These are phyloP conservation scores for Oligia strigilis DNA, from an alignment of 2,888 invertebrate genomes.

Conservation along the genomic window DNA sequence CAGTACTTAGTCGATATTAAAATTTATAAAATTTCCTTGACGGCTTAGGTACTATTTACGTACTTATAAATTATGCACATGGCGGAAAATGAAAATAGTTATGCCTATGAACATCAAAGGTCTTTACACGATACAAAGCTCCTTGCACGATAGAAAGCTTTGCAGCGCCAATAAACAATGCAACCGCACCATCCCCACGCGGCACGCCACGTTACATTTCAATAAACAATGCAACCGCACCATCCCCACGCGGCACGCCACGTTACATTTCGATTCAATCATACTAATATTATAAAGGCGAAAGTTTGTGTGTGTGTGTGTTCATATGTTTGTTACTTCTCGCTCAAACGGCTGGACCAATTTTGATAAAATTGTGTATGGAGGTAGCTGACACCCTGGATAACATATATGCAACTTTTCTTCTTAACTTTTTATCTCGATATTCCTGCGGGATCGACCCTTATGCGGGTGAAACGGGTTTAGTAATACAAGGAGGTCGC, in stretches of 20 bases:
- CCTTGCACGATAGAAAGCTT: neutral
- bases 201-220: no score
- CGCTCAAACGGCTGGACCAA: no score
- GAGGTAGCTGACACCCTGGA: no score
- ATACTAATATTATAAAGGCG: no score
- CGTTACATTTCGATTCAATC: neutral
- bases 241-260: neutral
- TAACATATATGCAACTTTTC: no score
- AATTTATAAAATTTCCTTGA: conserved; percentile 18
- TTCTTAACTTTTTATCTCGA: no score
- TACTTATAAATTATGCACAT: neutral
- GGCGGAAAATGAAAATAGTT: neutral
- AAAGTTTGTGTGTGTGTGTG: no score
- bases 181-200: neutral
- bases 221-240: neutral
- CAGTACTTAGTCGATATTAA: conserved; percentile 5
- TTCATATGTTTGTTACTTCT: no score
- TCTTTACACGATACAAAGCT: neutral
- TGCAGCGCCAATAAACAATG: neutral
- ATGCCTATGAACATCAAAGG: neutral
- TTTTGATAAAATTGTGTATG: no score
- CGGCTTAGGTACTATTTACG: neutral
- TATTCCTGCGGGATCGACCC: no score
- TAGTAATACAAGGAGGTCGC: no score
- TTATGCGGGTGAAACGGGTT: no score